Evolutionary conservation across 2,797 vertebrate species (phyloP).

Genomic region (Masticophis lateralis): DNA sequence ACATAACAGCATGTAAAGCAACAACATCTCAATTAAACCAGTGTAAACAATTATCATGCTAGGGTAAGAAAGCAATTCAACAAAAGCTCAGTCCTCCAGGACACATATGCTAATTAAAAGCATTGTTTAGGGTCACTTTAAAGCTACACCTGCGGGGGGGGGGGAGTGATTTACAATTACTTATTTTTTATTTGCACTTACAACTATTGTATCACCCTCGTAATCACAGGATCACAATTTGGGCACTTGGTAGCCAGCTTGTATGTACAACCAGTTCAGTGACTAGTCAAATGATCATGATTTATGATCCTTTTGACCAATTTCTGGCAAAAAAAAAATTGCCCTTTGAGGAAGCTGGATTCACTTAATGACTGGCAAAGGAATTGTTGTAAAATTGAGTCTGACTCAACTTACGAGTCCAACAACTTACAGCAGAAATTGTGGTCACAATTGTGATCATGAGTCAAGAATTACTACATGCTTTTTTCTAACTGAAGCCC

Average conservation of each 20-base stretch:
- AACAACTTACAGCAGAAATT: not conserved
- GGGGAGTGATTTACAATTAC: not conserved
- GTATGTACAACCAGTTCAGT: not conserved
- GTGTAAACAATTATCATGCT: not conserved
- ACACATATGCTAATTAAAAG: not conserved
- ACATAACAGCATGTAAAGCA: not conserved
- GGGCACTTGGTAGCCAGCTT: not conserved
- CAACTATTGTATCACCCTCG: not conserved
- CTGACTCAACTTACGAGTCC: not conserved
- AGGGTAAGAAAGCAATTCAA: not conserved
- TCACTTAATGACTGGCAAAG: not conserved
- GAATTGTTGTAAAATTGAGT: not conserved
- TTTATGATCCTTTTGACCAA: not conserved
- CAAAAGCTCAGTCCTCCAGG: not conserved
- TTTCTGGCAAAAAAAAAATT: not conserved
- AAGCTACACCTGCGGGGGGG: not conserved
- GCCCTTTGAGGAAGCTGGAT: not conserved
- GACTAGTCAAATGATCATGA: not conserved
- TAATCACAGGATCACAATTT: not conserved
- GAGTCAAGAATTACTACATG: not conserved
- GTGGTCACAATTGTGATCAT: not conserved
- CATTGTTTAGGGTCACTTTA: not conserved
- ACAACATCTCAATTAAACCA: not conserved
- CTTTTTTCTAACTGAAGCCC: not conserved
- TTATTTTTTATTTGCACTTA: not conserved